Conservation (phyloP, 1,140 invertebrate species). For the Tetramorium simillimum region DNA sequence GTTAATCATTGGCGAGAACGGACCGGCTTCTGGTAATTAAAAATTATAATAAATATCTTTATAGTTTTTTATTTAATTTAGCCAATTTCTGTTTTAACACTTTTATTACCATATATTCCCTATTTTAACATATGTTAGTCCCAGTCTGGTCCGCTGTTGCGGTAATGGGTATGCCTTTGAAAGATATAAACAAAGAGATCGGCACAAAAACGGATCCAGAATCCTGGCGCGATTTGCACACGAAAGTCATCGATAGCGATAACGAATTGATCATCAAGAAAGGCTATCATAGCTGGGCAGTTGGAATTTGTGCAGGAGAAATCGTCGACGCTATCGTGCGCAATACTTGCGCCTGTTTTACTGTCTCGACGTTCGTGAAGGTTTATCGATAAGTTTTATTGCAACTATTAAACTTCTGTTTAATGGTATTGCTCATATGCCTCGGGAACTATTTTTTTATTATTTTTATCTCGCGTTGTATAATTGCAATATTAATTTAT, state of each 20-base stretch:
- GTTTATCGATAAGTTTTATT: conserved; percentile 76
- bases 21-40: conserved; percentile 85
- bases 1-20: conserved; percentile 88
- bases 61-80: not conserved
- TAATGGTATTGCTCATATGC: not conserved
- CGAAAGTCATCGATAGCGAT: conserved; percentile 86
- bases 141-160: conserved; percentile 88
- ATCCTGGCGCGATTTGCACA: conserved; percentile 86
- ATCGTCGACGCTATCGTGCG: conserved; percentile 86
- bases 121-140: conserved; percentile 79
- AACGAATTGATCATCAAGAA: conserved; percentile 86
- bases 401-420: conserved; percentile 4
- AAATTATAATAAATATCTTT: not conserved
- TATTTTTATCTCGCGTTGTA: not conserved
- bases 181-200: conserved; percentile 86
- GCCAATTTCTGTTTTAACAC: not conserved
- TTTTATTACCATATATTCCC: not conserved
- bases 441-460: not conserved
- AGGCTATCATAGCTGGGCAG: conserved; percentile 86
- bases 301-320: conserved; percentile 85
- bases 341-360: conserved; percentile 86
- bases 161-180: conserved; percentile 87
- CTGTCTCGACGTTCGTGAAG: conserved; percentile 87
- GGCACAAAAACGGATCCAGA: conserved; percentile 85
- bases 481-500: not conserved